Base-by-base conservation (phyloP, 2,113 vertebrate species). In the Corythoichthys intestinalis region DNA sequence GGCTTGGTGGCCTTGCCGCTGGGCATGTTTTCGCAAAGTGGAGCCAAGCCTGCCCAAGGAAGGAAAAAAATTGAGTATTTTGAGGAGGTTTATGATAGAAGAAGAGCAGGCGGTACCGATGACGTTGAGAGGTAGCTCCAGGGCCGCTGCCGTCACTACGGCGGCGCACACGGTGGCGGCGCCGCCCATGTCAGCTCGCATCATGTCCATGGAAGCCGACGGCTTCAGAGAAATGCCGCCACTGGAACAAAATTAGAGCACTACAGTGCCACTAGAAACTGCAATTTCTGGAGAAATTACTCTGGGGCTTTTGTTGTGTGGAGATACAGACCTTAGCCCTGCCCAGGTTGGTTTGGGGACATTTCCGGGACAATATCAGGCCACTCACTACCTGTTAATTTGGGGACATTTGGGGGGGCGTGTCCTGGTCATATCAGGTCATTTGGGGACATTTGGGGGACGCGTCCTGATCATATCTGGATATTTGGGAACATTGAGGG, bases 21-120 rank as follows among this genome's bases (percentile, higher is more conserved):
- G 44, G 96, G 96, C 95, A 99, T 95, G 83, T 99, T 99, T 91
- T 99, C 97, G 93, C 97, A 99, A 47, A 99, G 92, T 0, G 97
- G 96, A 50, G 96, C 91, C 86, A 99, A 84, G 88, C 95, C 97
- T 83, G 81, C 63, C 74, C n/a, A 52, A 35, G 4, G 7, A 14
- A 50, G 6, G n/a, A 7, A 10, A 15, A 15, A 61, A n/a, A 44
- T 5, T 44, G 41, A 44, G 41, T 44, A 28, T 28, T 28, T 44
- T 44, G 41, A 6, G 52, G n/a, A 3, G 14, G 52, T 54, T 17
- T 54, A 28, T 2, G 53, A 3, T 47, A 38, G 13, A 56, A 52
- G 35, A 15, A 35, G 35, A 49, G 37, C 7, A 12, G 38, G 66
- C 10, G 91, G 90, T 84, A 99, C 97, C 96, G 7, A 99, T 79